A percentile compares a stretch with the other conserved stretches of the same genome.
These are phyloP conservation scores for Rhea pennata DNA, from an alignment of 2,113 vertebrate species.

Conservation along the genomic window DNA sequence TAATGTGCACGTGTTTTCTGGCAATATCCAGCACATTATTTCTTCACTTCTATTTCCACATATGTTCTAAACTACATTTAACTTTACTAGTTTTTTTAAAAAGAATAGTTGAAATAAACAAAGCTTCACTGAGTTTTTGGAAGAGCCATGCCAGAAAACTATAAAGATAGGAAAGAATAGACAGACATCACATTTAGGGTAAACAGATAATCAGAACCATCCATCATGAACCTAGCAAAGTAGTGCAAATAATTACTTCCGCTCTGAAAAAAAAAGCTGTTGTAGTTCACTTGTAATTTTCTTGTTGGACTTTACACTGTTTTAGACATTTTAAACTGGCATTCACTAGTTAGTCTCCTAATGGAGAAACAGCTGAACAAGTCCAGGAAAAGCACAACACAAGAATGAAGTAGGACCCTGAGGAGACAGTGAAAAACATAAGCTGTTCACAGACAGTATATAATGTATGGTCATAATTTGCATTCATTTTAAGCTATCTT, in stretches of 20 bases:
- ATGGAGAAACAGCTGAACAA: not conserved
- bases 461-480: not conserved
- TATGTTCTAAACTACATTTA: not conserved
- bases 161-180: not conserved
- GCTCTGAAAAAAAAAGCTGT: not conserved
- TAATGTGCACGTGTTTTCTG: not conserved
- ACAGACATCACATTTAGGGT: not conserved
- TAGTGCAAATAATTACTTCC: not conserved
- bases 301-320: not conserved
- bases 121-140: not conserved
- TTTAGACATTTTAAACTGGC: not conserved
- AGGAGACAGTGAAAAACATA: not conserved
- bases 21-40: not conserved
- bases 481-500: not conserved
- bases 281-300: not conserved
- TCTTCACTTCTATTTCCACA: not conserved
- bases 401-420: not conserved
- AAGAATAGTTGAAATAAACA: not conserved
- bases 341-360: not conserved
- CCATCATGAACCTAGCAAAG: not conserved
- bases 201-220: not conserved
- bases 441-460: not conserved
- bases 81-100: not conserved
- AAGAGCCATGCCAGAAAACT: not conserved
- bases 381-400: not conserved